Evolutionary conservation across 2,888 invertebrate species (phyloP).

Genomic region (Ethmia dodecea): DNA sequence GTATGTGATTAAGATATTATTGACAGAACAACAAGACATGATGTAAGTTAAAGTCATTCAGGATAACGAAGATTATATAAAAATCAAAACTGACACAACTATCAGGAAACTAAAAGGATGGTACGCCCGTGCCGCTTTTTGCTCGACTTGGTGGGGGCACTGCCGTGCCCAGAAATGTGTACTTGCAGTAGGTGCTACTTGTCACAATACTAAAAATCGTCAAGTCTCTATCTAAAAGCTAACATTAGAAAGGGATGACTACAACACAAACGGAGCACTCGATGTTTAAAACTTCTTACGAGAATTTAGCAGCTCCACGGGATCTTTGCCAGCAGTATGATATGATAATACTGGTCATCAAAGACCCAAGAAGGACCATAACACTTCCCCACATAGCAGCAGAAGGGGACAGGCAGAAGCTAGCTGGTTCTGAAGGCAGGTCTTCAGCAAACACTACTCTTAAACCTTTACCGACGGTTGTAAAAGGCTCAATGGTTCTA

Average conservation of each 20-base stretch:
- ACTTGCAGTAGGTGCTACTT: no score
- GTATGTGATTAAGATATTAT: no score
- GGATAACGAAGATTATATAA: neutral
- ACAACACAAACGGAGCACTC: neutral
- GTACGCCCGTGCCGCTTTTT: no score
- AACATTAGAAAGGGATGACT: neutral
- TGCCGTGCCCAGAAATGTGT: no score
- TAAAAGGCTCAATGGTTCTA: constrained; percentile 74
- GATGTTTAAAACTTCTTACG: constrained; percentile 25
- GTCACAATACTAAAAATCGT: neutral
- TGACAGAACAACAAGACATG: no score
- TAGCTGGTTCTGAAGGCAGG: constrained; percentile 56
- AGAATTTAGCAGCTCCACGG: constrained; percentile 45
- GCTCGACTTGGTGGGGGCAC: no score
- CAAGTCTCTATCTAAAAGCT: neutral
- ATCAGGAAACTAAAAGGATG: neutral
- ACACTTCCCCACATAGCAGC: constrained; percentile 80
- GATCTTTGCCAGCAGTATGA: constrained; percentile 64
- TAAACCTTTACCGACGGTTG: constrained; percentile 81
- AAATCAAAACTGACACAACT: neutral
- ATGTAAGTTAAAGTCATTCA: neutral
- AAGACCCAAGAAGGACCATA: constrained; percentile 78
- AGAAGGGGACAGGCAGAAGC: constrained; percentile 80
- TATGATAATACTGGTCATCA: constrained; percentile 68
- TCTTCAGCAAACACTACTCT: constrained; percentile 84